phyloP scores from a whole-genome alignment of 2,797 vertebrate species.

The Nyctibius grandis region DNA sequence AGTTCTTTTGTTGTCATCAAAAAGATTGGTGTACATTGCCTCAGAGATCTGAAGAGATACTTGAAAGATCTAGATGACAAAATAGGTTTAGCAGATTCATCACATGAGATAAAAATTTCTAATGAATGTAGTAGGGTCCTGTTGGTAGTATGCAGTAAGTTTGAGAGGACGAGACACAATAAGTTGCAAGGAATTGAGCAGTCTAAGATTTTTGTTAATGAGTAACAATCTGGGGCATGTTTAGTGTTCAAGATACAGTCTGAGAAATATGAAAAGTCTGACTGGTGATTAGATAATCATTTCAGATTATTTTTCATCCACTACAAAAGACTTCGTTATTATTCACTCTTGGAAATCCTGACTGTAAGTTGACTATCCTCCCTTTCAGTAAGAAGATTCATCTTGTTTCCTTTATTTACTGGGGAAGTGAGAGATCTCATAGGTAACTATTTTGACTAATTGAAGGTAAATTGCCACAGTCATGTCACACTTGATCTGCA shows the following conservation, averaged over 20 bases:
- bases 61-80: not conserved
- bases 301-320: not conserved
- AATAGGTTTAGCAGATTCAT: not conserved
- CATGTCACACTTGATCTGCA: not conserved
- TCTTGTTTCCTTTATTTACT: not conserved
- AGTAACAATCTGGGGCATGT: not conserved
- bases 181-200: not conserved
- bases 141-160: fast-evolving
- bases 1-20: not conserved
- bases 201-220: not conserved
- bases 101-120: not conserved
- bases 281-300: not conserved
- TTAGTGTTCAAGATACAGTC: not conserved
- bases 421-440: not conserved
- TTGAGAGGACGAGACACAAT: not conserved
- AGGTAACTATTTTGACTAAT: not conserved
- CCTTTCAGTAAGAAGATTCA: not conserved
- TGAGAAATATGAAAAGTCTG: not conserved
- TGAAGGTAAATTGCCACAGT: not conserved
- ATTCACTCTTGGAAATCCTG: not conserved
- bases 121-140: fast-evolving
- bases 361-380: not conserved
- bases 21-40: not conserved
- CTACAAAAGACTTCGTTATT: not conserved
- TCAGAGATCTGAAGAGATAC: not conserved